A percentile compares a stretch with the other conserved stretches of the same genome.
These are phyloP conservation scores for Cyrtonyx montezumae DNA, from an alignment of 2,113 vertebrate species.

Conservation along the genomic window DNA sequence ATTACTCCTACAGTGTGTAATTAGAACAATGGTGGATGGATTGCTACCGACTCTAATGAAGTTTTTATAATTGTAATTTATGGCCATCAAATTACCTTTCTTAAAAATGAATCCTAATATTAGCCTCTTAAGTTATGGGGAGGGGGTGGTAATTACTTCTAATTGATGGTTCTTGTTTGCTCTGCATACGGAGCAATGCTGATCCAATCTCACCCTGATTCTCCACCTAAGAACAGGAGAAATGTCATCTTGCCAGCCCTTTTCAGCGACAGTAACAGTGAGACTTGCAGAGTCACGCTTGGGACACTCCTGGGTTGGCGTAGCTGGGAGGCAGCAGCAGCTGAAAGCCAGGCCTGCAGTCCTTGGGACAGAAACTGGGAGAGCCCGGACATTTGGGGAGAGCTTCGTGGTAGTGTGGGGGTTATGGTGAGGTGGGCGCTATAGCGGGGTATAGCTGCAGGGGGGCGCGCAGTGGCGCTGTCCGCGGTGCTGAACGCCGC, in stretches of 20 bases:
- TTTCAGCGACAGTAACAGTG: fast-evolving
- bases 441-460: not conserved
- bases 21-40: slow-evolving; percentile 82
- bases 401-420: not conserved
- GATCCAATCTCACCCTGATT: not conserved
- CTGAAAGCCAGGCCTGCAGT: fast-evolving
- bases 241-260: not conserved
- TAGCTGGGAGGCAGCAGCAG: not conserved
- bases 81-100: slow-evolving; percentile 81
- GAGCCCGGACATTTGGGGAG: not conserved
- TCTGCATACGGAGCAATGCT: not conserved
- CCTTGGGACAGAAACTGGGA: not conserved
- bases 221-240: not conserved
- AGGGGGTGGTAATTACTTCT: slow-evolving; percentile 76
- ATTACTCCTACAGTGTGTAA: slow-evolving; percentile 84
- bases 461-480: not conserved
- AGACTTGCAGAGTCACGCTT: fast-evolving
- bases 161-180: slow-evolving; percentile 81
- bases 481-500: slow-evolving; percentile 45
- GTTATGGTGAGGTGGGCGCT: not conserved
- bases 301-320: not conserved
- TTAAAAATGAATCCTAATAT: slow-evolving; percentile 79
- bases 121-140: slow-evolving; percentile 77
- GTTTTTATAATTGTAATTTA: slow-evolving; percentile 88
- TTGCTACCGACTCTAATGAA: slow-evolving; percentile 83